These are phyloP conservation scores for Lepidostoma basale DNA, from an alignment of 1,140 invertebrate species.

Conservation along the genomic window DNA sequence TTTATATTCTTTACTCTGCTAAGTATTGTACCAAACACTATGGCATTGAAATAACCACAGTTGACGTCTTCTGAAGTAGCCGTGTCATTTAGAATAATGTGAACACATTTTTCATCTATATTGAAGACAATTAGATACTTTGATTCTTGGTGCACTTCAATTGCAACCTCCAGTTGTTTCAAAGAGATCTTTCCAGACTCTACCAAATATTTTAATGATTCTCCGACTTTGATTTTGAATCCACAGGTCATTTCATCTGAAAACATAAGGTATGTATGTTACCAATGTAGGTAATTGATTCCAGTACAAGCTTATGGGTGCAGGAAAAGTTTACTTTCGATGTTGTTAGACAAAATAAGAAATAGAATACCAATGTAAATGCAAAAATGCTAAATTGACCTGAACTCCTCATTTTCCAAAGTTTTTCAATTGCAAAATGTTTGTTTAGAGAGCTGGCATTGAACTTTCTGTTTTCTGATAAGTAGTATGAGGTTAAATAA, in stretches of 20 bases:
- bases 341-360: too few species aligned
- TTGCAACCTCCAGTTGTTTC: constrained; percentile 49
- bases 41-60: constrained; percentile 64
- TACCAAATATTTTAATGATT: constrained; percentile 54
- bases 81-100: constrained; percentile 57
- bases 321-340: too few species aligned
- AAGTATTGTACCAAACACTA: constrained; percentile 53
- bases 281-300: too few species aligned
- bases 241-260: constrained; percentile 50
- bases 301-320: too few species aligned
- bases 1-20: constrained; percentile 48
- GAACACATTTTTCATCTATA: constrained; percentile 53
- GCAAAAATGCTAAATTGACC: too few species aligned
- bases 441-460: too few species aligned
- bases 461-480: too few species aligned
- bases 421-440: too few species aligned
- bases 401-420: too few species aligned
- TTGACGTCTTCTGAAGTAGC: constrained; percentile 56
- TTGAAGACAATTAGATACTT: constrained; percentile 61
- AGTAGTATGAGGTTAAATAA: too few species aligned
- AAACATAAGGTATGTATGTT: too few species aligned
- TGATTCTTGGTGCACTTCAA: constrained; percentile 53
- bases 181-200: constrained; percentile 48
- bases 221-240: constrained; percentile 62
- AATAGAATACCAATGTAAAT: too few species aligned